A percentile compares a stretch with the other conserved stretches of the same genome.
Conservation (phyloP, 2,797 vertebrate species). For the Kryptolebias ocellatus region DNA sequence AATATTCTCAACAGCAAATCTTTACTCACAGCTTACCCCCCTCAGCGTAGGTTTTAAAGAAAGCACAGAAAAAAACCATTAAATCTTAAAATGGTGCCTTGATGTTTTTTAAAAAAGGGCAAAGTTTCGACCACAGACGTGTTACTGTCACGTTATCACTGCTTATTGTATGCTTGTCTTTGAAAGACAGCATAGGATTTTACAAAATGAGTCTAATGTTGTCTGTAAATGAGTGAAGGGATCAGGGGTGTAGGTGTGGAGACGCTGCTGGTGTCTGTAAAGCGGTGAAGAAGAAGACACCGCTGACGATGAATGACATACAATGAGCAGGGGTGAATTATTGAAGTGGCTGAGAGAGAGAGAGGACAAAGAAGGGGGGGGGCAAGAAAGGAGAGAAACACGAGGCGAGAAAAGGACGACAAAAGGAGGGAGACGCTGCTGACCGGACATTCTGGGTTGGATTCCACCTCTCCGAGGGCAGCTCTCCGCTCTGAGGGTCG, state of each 20-base stretch:
- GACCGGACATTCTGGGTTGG: constrained; percentile 98
- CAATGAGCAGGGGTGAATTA: constrained; percentile 31
- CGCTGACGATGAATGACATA: constrained; percentile 33
- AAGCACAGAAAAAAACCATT: too few species aligned
- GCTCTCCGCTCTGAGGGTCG: constrained; percentile 96
- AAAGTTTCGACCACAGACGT: too few species aligned
- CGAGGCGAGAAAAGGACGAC: constrained; percentile 19
- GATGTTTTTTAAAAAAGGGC: too few species aligned
- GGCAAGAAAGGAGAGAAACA: constrained; percentile 14
- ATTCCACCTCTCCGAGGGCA: constrained; percentile 97
- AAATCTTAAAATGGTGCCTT: too few species aligned
- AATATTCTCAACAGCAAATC: not conserved
- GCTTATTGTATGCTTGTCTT: not conserved
- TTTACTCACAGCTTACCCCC: not conserved
- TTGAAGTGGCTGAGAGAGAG: not conserved
- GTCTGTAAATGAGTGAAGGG: not conserved
- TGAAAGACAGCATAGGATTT: not conserved
- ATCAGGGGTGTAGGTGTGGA: not conserved
- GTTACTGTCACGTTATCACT: too few species aligned
- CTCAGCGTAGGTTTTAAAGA: not conserved
- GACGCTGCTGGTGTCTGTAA: constrained; percentile 17
- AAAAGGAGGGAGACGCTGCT: constrained; percentile 7
- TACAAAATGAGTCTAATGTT: not conserved
- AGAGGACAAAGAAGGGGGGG: constrained; percentile 28
- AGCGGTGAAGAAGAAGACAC: constrained; percentile 21